These are phyloP conservation scores for Crotalus horridus DNA, from an alignment of 2,113 vertebrate genomes.

Conservation along the genomic window DNA sequence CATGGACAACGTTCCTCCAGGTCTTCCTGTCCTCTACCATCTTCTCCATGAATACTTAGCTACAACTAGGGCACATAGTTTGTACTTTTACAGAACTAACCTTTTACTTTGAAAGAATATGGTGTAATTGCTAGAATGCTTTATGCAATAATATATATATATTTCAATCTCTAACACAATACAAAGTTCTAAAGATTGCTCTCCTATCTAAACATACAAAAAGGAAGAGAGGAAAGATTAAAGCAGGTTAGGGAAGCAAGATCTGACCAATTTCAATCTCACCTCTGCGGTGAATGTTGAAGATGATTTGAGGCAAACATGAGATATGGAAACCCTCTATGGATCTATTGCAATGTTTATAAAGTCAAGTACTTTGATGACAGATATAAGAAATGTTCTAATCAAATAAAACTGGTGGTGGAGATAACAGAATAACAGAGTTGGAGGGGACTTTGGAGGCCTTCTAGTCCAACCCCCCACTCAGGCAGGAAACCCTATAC, in stretches of 20 bases:
- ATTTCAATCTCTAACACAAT: background rate
- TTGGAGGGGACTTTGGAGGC: too few relatives aligned
- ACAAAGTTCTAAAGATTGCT: background rate
- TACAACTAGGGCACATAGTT: conserved; percentile 19
- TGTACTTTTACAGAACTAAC: conserved; percentile 23
- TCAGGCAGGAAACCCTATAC: too few relatives aligned
- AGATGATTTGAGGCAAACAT: background rate
- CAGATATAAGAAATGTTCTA: background rate
- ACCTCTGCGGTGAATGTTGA: background rate
- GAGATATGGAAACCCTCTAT: background rate
- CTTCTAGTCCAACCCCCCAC: too few relatives aligned
- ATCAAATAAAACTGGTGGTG: background rate
- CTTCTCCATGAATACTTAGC: background rate
- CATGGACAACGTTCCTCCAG: too few relatives aligned
- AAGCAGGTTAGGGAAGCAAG: background rate
- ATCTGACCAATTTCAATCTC: background rate
- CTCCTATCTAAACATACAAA: background rate
- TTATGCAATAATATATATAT: background rate
- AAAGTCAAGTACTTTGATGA: background rate
- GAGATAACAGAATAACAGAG: background rate
- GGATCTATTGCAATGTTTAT: background rate
- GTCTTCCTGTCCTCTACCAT: too few relatives aligned
- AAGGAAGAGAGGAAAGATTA: rapidly evolving
- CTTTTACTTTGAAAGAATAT: conserved; percentile 37
- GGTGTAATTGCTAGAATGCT: conserved; percentile 36